Evolutionary conservation across 1,140 invertebrate species (phyloP).

Genomic region (Caerostris extrusa): DNA sequence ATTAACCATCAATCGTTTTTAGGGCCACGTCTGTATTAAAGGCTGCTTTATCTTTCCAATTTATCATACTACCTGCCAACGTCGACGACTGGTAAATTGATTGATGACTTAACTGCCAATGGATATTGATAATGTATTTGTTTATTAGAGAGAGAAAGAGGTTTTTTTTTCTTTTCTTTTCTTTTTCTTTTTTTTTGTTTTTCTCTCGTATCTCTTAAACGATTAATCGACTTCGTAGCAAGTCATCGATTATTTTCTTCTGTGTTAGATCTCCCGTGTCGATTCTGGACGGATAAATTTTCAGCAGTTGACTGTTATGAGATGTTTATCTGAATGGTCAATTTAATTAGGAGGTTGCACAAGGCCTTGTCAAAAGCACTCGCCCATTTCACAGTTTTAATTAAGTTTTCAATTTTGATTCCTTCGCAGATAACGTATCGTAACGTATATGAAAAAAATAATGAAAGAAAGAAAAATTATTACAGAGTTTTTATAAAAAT

Average conservation of each 20-base stretch:
- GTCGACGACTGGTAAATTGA: slow-evolving; percentile 71
- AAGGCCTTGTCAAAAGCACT: neutral
- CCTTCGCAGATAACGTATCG: neutral
- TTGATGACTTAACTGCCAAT: slow-evolving; percentile 71
- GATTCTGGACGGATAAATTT: slow-evolving; percentile 62
- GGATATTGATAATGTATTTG: slow-evolving; percentile 76
- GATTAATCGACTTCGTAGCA: slow-evolving; percentile 59
- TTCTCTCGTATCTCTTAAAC: slow-evolving; percentile 18
- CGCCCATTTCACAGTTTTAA: slow-evolving; percentile 17
- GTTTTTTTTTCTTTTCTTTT: neutral
- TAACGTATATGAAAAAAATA: no score
- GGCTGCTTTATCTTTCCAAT: slow-evolving; percentile 69
- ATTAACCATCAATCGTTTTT: slow-evolving; percentile 74
- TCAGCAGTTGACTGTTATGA: slow-evolving; percentile 16
- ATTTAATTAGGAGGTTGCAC: slow-evolving; percentile 56
- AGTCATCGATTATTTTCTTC: slow-evolving; percentile 66
- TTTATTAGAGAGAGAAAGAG: slow-evolving; percentile 64
- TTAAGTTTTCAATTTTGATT: slow-evolving; percentile 27
- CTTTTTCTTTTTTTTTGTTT: neutral
- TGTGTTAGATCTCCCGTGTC: neutral
- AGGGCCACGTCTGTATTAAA: slow-evolving; percentile 74
- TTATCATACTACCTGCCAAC: slow-evolving; percentile 74
- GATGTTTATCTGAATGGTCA: slow-evolving; percentile 8
- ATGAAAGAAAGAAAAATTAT: no score
- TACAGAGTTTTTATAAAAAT: no score